phyloP scores from a whole-genome alignment of 2,797 vertebrate species.

The Cebuella pygmaea region DNA sequence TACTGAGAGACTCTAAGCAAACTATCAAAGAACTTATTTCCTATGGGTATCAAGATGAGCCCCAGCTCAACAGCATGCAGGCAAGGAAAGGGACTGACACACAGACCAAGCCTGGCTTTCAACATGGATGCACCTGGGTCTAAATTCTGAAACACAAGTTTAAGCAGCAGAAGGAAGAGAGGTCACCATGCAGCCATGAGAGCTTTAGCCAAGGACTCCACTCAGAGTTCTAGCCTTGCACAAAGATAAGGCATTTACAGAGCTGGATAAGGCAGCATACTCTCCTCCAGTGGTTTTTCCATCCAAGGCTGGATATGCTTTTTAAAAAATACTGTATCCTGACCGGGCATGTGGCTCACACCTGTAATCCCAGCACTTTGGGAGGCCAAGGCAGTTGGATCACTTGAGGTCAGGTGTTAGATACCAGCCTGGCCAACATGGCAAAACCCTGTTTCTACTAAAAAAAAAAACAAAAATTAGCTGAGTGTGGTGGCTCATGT shows the following conservation, averaged over 20 bases:
- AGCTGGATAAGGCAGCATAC: fast-evolving
- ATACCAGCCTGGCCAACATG: background rate
- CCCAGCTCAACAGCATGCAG: background rate
- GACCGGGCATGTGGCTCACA: background rate
- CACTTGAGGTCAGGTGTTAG: background rate
- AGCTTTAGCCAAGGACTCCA: fast-evolving
- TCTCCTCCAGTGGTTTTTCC: background rate
- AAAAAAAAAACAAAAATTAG: background rate
- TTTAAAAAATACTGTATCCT: background rate
- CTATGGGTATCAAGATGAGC: background rate
- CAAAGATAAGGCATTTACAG: background rate
- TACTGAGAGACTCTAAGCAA: background rate
- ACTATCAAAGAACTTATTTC: background rate
- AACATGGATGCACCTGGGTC: fast-evolving
- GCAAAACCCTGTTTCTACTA: background rate
- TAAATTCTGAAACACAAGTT: background rate
- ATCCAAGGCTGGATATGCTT: background rate
- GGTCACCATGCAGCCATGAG: background rate
- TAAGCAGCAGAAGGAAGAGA: background rate
- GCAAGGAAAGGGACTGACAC: background rate
- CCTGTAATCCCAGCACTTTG: background rate
- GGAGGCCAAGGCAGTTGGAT: background rate
- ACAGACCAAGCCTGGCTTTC: background rate
- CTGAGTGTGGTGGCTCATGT: no score
- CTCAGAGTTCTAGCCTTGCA: background rate